A percentile compares a stretch with the other conserved stretches of the same genome.
These are phyloP conservation scores for Clepsis dumicolana DNA, from an alignment of 2,888 invertebrate species.

Conservation along the genomic window DNA sequence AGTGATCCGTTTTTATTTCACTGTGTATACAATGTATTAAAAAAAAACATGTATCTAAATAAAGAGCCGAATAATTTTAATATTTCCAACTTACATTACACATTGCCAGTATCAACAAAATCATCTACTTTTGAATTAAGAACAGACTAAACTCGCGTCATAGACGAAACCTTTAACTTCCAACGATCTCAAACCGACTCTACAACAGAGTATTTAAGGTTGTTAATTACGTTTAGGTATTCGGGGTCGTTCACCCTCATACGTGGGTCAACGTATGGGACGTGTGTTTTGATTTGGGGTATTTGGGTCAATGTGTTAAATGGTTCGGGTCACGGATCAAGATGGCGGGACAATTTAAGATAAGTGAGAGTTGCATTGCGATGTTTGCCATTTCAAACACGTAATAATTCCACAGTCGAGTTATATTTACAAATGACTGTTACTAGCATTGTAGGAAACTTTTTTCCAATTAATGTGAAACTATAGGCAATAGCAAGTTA, in stretches of 20 bases:
- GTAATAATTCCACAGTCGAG: too few species aligned
- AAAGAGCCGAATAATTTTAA: not conserved
- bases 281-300: constrained; percentile 48
- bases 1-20: too few species aligned
- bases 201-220: constrained; percentile 49
- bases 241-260: constrained; percentile 70
- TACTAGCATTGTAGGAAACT: too few species aligned
- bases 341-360: constrained; percentile 3
- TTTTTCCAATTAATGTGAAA: too few species aligned
- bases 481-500: too few species aligned
- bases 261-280: constrained; percentile 69
- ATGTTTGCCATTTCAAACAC: not conserved
- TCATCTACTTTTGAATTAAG: constrained; percentile 4
- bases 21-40: too few species aligned
- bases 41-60: not conserved
- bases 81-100: not conserved
- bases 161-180: not conserved
- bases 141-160: constrained; percentile 9
- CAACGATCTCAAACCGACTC: constrained; percentile 45
- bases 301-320: constrained; percentile 49
- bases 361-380: not conserved
- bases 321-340: constrained; percentile 10
- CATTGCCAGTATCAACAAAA: not conserved
- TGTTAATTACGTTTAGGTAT: constrained; percentile 48
- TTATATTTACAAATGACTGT: too few species aligned